A percentile compares a stretch with the other conserved stretches of the same genome.
Conservation (phyloP, 2,888 invertebrate genomes). For the Agriopis aurantiaria region DNA sequence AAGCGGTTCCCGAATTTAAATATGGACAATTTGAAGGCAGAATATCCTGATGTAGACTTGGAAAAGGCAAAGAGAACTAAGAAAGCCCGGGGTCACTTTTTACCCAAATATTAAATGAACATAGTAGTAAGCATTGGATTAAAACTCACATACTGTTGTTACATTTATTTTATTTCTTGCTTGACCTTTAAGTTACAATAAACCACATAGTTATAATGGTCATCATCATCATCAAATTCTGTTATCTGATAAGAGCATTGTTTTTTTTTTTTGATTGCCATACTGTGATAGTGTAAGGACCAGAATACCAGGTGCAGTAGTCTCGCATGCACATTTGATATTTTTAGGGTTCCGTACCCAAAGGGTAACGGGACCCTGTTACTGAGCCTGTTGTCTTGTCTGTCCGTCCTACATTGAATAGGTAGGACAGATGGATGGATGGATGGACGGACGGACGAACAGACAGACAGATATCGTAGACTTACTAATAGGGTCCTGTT, state of each 20-base stretch:
- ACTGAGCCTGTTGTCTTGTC: too few species aligned
- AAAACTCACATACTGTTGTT: background rate
- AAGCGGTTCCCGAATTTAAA: slow-evolving; percentile 93
- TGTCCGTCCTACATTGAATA: too few species aligned
- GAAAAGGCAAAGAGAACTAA: slow-evolving; percentile 87
- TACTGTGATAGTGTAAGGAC: too few species aligned
- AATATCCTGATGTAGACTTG: slow-evolving; percentile 92
- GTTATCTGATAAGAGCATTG: background rate
- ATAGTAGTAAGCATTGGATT: slow-evolving; percentile 33
- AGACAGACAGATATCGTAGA: too few species aligned
- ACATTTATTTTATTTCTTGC: slow-evolving; percentile 1
- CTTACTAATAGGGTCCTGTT: too few species aligned
- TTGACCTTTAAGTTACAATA: background rate
- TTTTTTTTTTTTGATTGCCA: background rate
- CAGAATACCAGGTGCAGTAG: too few species aligned
- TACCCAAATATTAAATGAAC: slow-evolving; percentile 73
- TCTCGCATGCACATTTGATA: too few species aligned
- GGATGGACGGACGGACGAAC: too few species aligned
- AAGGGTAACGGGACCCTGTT: too few species aligned
- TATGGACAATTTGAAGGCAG: slow-evolving; percentile 88
- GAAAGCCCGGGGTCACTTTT: slow-evolving; percentile 88
- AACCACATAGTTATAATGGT: background rate
- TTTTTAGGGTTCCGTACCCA: too few species aligned
- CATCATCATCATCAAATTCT: background rate
- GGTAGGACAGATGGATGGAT: too few species aligned